These are phyloP conservation scores for Neotragus pygmaeus DNA, from an alignment of 2,113 vertebrate genomes.

Conservation along the genomic window DNA sequence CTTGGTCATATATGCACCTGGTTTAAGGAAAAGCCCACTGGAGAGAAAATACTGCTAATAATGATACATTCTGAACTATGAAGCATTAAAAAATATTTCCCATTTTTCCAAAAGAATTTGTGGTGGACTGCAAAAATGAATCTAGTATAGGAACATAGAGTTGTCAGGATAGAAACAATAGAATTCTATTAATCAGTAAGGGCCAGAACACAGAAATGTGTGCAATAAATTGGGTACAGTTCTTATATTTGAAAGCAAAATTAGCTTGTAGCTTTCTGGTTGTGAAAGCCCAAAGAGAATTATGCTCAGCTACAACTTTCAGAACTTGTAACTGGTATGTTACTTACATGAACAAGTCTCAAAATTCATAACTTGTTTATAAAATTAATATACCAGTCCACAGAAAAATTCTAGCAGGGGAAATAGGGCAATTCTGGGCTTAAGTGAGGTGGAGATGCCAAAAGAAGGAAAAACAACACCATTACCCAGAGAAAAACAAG, in stretches of 20 bases:
- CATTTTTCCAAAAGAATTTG: background rate
- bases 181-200: background rate
- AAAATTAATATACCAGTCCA: conserved; percentile 45
- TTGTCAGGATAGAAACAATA: background rate
- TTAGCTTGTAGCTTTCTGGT: background rate
- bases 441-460: background rate
- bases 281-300: background rate
- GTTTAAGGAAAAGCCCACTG: background rate
- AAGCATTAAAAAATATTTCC: background rate
- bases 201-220: background rate
- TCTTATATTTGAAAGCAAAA: background rate
- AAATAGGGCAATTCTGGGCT: conserved; percentile 32
- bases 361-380: conserved; percentile 42
- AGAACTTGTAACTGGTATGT: conserved; percentile 13
- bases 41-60: background rate
- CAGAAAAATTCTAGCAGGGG: background rate
- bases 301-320: conserved; percentile 19
- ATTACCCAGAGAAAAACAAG: conserved; percentile 53
- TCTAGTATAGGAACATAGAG: background rate
- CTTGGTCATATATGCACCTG: background rate
- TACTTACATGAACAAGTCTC: conserved; percentile 25
- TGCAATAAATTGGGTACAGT: background rate
- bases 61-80: background rate
- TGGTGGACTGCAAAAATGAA: background rate
- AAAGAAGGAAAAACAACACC: conserved; percentile 24